Conservation (phyloP, 1,140 invertebrate genomes). For the Medauroidea extradentata region DNA sequence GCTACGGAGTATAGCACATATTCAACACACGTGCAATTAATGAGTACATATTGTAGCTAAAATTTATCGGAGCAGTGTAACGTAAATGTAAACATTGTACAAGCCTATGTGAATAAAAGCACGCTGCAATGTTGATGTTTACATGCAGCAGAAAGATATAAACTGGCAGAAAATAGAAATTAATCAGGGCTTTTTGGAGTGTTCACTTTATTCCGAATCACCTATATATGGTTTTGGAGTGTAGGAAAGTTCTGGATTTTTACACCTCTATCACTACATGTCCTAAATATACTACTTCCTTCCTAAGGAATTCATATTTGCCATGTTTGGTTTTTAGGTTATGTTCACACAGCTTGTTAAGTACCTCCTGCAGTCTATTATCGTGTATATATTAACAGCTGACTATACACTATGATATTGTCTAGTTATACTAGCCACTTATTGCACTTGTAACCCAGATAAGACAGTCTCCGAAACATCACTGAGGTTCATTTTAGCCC, state of each 20-base stretch:
- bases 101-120: too few relatives aligned
- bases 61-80: too few relatives aligned
- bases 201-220: too few relatives aligned
- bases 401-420: conserved; percentile 39
- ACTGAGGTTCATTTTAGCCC: conserved; percentile 30
- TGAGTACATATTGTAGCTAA: too few relatives aligned
- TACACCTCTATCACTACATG: conserved; percentile 34
- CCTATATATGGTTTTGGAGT: too few relatives aligned
- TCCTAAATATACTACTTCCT: conserved; percentile 44
- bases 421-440: conserved; percentile 42
- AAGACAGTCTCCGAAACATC: conserved; percentile 33
- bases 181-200: too few relatives aligned
- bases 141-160: too few relatives aligned
- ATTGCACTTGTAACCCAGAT: conserved; percentile 27
- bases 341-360: conserved; percentile 33
- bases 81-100: too few relatives aligned
- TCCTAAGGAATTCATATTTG: conserved; percentile 46
- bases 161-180: too few relatives aligned
- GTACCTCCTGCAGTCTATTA: conserved; percentile 33
- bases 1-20: conserved; percentile 39
- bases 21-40: too few relatives aligned
- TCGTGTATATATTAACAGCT: conserved; percentile 34
- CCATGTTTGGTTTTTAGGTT: conserved; percentile 44
- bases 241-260: conserved; percentile 37
- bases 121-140: too few relatives aligned